Evolutionary conservation across 92 coral and sea anemone genomes (phyloP).

Genomic region (Zoanthus sansibaricus): DNA sequence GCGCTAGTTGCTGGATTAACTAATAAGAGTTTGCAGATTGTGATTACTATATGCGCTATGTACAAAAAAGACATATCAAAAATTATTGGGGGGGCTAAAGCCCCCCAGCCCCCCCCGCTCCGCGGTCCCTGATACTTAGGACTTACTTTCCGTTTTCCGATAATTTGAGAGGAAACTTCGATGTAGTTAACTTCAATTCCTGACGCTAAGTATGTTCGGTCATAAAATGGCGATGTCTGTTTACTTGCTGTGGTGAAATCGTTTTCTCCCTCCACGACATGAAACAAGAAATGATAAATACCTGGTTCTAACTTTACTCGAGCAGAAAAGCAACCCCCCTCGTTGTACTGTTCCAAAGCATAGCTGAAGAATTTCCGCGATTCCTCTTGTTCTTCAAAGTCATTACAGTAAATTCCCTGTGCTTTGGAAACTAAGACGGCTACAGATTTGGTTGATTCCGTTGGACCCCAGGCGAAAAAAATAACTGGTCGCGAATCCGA

Average conservation of each 20-base stretch:
- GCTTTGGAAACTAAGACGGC: constrained; percentile 28
- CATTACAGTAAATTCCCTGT: constrained; percentile 38
- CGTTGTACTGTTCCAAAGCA: constrained; percentile 33
- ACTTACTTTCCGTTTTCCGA: neutral
- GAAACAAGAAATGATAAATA: constrained; percentile 37
- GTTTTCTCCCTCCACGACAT: constrained; percentile 20
- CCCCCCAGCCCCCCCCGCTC: too few species aligned
- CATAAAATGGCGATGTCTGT: constrained; percentile 35
- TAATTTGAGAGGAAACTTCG: neutral
- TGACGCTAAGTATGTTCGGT: constrained; percentile 24
- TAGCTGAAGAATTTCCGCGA: constrained; percentile 22
- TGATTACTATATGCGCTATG: too few species aligned
- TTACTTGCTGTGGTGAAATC: constrained; percentile 3
- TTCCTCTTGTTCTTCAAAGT: constrained; percentile 19
- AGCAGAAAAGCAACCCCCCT: constrained; percentile 33
- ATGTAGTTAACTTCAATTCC: constrained; percentile 36
- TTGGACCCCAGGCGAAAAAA: constrained; percentile 35
- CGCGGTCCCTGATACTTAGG: too few species aligned
- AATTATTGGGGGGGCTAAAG: too few species aligned
- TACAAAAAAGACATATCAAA: too few species aligned
- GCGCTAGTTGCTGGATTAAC: too few species aligned
- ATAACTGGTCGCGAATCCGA: neutral
- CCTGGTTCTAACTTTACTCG: constrained; percentile 29
- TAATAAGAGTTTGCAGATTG: too few species aligned
- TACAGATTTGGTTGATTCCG: constrained; percentile 10